Evolutionary conservation across 92 coral and sea anemone species (phyloP).

Genomic region (Paragorgia papillata): DNA sequence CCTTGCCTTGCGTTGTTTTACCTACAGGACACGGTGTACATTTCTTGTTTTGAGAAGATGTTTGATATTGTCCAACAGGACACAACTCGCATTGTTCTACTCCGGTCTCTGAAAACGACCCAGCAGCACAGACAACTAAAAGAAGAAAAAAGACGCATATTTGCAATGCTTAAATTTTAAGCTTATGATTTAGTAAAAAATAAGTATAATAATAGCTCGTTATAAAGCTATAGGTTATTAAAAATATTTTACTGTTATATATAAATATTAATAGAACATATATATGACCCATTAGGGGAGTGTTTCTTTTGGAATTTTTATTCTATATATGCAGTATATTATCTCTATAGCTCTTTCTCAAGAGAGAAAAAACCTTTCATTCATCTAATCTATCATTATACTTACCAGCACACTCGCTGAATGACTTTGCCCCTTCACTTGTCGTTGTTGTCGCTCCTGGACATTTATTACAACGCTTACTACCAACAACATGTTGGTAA

Average conservation of each 20-base stretch:
- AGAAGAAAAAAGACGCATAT: neutral
- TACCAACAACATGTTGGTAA: constrained; percentile 73
- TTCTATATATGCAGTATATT: too few species aligned
- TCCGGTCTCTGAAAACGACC: constrained; percentile 86
- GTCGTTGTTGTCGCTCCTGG: constrained; percentile 93
- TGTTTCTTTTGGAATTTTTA: too few species aligned
- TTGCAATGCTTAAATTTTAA: too few species aligned
- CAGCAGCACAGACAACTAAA: constrained; percentile 92
- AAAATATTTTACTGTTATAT: too few species aligned
- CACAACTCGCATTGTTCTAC: constrained; percentile 94
- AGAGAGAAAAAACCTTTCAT: too few species aligned
- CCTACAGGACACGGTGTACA: constrained; percentile 66
- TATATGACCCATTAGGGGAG: too few species aligned
- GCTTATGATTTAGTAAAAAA: too few species aligned
- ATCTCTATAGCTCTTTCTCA: too few species aligned
- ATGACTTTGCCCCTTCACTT: constrained; percentile 71
- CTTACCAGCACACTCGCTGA: constrained; percentile 90
- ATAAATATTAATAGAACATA: too few species aligned
- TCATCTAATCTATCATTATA: neutral
- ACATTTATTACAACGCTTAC: constrained; percentile 65
- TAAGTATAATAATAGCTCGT: too few species aligned
- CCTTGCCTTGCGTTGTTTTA: constrained; percentile 76
- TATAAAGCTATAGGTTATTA: too few species aligned
- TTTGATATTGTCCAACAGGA: constrained; percentile 76
- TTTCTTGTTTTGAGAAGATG: constrained; percentile 52